phyloP scores from a whole-genome alignment of 2,888 invertebrate species.

The Geophilus truncorum region DNA sequence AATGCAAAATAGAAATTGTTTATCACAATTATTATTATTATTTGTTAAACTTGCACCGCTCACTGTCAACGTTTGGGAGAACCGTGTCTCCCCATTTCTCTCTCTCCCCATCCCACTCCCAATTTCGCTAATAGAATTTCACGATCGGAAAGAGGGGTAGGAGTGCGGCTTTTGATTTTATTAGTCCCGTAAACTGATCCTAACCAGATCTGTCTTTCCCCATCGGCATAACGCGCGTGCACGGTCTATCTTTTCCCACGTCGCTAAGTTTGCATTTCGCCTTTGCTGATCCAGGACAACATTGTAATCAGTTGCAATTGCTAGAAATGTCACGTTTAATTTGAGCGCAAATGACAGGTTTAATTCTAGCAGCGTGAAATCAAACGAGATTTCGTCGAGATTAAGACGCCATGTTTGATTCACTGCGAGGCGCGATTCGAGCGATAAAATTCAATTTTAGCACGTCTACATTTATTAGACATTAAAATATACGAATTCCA shows the following conservation, averaged over 20 bases:
- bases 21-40: no score
- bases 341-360: not conserved
- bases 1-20: no score
- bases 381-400: not conserved
- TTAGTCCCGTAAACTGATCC: slow-evolving; percentile 28
- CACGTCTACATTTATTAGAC: no score
- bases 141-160: not conserved
- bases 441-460: no score
- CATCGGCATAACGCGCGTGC: not conserved
- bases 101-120: not conserved
- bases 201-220: slow-evolving; percentile 22
- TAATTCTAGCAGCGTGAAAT: not conserved
- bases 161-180: slow-evolving; percentile 8
- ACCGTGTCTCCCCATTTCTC: not conserved
- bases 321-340: not conserved
- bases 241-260: not conserved
- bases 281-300: not conserved
- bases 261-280: not conserved
- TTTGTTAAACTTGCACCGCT: no score
- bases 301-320: not conserved
- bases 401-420: not conserved
- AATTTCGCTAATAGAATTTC: slow-evolving; percentile 5
- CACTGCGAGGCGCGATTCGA: not conserved
- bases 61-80: not conserved
- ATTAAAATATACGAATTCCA: no score